Evolutionary conservation across 2,888 invertebrate genomes (phyloP), one percentile per base, ranked within the genome.

Genomic region (Gerris lacustris): DNA sequence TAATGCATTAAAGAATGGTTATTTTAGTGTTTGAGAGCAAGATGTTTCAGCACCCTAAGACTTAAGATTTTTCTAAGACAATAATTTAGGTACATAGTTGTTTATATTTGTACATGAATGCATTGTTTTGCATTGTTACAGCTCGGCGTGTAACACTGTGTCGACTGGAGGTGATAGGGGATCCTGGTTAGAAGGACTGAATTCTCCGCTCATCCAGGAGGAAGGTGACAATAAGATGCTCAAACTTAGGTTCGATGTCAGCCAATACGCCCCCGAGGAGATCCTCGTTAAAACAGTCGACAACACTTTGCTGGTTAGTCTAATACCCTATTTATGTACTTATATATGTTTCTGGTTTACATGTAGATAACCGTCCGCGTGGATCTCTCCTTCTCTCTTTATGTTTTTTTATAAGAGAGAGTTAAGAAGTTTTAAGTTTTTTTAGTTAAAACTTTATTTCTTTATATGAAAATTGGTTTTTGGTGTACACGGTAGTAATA

Each of bases 211-310:
- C 77, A 95, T 93, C 81, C 92, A 95, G 82, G 94, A 95, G 78
- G 94, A 94, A 79, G 94, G 94, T 70, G 92, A 94, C 80, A 94
- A 89, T 83, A 96, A 96, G 83, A 90, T 91, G 80, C 86, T 98
- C 77, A 94, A 96, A 80, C 86, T 98, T 75, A 87, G 96, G 79
- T 98, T 98, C 83, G 97, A 98, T 81, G 96, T 98, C 77, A 93
- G 94, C 79, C 95, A 97, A 82, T 98, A 97, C 84, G 90, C 92
- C 71, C 92, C 92, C 68, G 98, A 98, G 82, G 97, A 98, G 85
- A 96, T 97, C 80, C 94, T 95, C 79, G 96, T 98, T 76, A 97
- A 96, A 85, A 98, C 97, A 75, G 94, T 96, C 77, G 97, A 97
- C 84, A 96, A 96, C 84, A 94, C 95, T 86, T 86, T 98, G 80